Base-by-base conservation (phyloP, 2,113 vertebrate species). In the Urocolius indicus region DNA sequence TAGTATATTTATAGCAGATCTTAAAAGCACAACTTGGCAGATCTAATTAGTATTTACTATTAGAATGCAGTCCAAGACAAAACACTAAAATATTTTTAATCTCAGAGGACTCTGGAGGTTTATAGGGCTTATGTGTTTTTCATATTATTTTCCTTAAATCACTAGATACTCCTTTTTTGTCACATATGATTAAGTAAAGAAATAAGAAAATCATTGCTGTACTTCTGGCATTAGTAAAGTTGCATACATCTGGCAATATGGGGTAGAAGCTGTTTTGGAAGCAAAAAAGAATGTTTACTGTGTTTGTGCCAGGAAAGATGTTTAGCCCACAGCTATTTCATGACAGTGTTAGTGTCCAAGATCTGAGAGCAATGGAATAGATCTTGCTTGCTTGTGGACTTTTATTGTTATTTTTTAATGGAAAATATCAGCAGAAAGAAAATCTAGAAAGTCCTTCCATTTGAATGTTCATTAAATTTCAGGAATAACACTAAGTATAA, bases 291-390 rank as follows among this genome's bases (percentile, higher is more conserved):
- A 46, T 75, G 22, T 72, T 88, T 91, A 34, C 17, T 77, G 2
- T 59, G 12, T 59, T 55, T 87, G 19, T 59, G 51, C 66, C 72
- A 89, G 51, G 48, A 85, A 94, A 83, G 27, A 71, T 84, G 18
- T 89, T 87, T 91, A 90, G 62, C 87, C 71, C 34, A 81, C 54
- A 87, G 88, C 54, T 89, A 54, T 80, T 87, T 91, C 58, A 67
- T 46, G 30, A 32, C n/a, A 91, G 8, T 46, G 54, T 66, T 83
- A 76, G 26, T 23, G 24, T 85, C 68, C 83, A 89, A 87, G 59
- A 59, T 62, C 34, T 84, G 84, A 59, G 30, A 87, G 36, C 18
- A 84, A 58, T 49, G 45, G 24, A 82, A 83, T 67, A 82, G 23
- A 48, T 69, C n/a, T 38, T 72, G 13, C 41, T 89, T 72, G 19